phyloP scores from a whole-genome alignment of 2,113 vertebrate genomes.

The Vireo altiloquus region DNA sequence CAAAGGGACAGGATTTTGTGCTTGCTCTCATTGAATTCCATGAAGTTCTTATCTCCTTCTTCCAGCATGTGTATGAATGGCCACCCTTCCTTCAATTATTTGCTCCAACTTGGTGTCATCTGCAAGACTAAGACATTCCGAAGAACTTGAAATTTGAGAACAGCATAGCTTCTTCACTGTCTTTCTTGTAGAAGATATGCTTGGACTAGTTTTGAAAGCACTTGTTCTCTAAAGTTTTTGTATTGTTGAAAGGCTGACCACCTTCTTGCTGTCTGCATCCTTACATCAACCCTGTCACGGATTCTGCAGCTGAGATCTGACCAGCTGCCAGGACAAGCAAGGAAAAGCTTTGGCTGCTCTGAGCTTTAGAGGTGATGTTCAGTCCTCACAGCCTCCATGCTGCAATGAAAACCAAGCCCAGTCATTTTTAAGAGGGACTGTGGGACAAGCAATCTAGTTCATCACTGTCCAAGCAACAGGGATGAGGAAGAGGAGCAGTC shows the following conservation, averaged over 20 bases:
- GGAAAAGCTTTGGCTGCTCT: not conserved
- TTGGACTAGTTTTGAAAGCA: not conserved
- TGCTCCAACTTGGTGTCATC: not conserved
- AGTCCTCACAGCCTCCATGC: accelerated
- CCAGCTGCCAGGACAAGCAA: not conserved
- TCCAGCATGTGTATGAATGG: not conserved
- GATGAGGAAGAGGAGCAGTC: not conserved
- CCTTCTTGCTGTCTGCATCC: not conserved
- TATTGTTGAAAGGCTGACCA: not conserved
- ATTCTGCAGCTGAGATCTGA: not conserved
- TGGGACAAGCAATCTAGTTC: not conserved
- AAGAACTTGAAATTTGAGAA: not conserved
- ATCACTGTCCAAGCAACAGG: not conserved
- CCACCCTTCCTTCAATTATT: not conserved
- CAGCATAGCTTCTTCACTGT: not conserved
- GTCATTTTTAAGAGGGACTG: not conserved
- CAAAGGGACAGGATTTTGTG: not conserved
- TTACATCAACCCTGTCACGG: not conserved
- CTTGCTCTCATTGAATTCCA: not conserved
- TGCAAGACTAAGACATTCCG: not conserved
- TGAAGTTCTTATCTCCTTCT: not conserved
- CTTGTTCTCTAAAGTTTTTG: not conserved
- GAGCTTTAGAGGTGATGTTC: not conserved
- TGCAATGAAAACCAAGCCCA: not conserved
- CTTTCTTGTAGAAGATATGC: not conserved